Evolutionary conservation across 1,140 invertebrate species (phyloP).

Genomic region (Tetraneura akinire): DNA sequence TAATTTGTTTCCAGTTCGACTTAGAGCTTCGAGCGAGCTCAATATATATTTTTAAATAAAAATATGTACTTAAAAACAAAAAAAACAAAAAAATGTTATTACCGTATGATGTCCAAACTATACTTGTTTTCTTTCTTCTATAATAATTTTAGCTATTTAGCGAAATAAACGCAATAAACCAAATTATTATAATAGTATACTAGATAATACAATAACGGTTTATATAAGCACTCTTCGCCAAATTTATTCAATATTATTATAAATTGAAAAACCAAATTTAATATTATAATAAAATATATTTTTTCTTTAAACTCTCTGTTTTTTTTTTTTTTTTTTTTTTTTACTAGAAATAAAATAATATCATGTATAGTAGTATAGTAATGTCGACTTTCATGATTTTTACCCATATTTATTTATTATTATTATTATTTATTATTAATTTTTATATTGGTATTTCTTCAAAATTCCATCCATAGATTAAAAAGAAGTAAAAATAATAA

Average conservation of each 20-base stretch:
- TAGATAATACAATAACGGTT: background rate
- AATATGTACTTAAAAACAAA: background rate
- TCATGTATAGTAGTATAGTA: background rate
- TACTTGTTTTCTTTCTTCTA: too few relatives aligned
- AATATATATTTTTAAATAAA: constrained; percentile 9
- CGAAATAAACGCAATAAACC: too few relatives aligned
- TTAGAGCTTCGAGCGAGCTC: constrained; percentile 18
- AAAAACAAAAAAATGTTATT: background rate
- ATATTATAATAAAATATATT: background rate
- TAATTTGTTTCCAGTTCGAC: background rate
- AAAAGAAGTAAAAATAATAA: background rate
- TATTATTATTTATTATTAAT: too few relatives aligned
- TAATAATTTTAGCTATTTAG: too few relatives aligned
- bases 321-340: background rate
- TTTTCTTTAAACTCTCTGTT: background rate
- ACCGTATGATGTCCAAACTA: background rate
- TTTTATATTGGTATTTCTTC: background rate
- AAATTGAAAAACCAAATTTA: constrained; percentile 10
- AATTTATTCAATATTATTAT: constrained; percentile 28
- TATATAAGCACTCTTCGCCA: background rate
- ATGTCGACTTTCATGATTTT: constrained; percentile 1
- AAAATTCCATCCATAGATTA: constrained; percentile 38
- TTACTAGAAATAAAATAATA: background rate
- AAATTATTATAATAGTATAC: background rate
- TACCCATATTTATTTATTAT: too few relatives aligned